Percentiles rank a stretch among this genome's conserved stretches.
These are phyloP conservation scores for Cephus cinctus DNA, from an alignment of 1,140 invertebrate genomes.

Conservation along the genomic window DNA sequence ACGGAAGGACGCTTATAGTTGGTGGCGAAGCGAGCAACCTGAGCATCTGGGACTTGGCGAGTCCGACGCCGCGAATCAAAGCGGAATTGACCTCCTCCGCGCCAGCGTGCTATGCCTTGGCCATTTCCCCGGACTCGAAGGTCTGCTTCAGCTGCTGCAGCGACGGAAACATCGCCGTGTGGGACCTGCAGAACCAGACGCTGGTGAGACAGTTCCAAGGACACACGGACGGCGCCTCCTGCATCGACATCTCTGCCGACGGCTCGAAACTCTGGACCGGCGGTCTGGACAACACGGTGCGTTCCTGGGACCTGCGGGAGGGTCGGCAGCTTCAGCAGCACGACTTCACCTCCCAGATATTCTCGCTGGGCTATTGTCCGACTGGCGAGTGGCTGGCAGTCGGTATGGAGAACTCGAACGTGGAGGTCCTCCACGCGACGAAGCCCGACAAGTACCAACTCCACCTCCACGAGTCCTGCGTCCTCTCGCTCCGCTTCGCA, in stretches of 20 bases:
- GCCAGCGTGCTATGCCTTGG: constrained; percentile 96
- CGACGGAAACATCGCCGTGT: constrained; percentile 94
- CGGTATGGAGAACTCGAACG: constrained; percentile 98
- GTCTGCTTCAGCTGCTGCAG: constrained; percentile 96
- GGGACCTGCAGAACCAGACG: constrained; percentile 92
- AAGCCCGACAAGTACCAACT: constrained; percentile 98
- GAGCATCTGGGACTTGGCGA: constrained; percentile 95
- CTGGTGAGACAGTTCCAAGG: constrained; percentile 96
- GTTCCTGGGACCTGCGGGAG: constrained; percentile 95
- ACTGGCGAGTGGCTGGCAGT: constrained; percentile 98
- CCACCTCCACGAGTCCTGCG: constrained; percentile 96
- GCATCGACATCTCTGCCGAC: constrained; percentile 96
- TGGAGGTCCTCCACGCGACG: constrained; percentile 91
- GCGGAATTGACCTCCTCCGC: constrained; percentile 94
- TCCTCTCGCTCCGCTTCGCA: constrained; percentile 96
- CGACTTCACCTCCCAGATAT: constrained; percentile 93
- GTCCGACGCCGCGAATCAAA: constrained; percentile 84
- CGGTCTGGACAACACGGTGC: constrained; percentile 94
- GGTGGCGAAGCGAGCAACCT: constrained; percentile 96
- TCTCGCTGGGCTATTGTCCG: constrained; percentile 97
- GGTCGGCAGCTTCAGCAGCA: constrained; percentile 95
- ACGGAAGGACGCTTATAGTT: constrained; percentile 95
- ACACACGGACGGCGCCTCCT: constrained; percentile 96
- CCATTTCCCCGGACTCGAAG: constrained; percentile 95
- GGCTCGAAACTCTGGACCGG: constrained; percentile 97